Conservation (phyloP, 1,140 invertebrate genomes). For the Meloidogyne exigua region DNA sequence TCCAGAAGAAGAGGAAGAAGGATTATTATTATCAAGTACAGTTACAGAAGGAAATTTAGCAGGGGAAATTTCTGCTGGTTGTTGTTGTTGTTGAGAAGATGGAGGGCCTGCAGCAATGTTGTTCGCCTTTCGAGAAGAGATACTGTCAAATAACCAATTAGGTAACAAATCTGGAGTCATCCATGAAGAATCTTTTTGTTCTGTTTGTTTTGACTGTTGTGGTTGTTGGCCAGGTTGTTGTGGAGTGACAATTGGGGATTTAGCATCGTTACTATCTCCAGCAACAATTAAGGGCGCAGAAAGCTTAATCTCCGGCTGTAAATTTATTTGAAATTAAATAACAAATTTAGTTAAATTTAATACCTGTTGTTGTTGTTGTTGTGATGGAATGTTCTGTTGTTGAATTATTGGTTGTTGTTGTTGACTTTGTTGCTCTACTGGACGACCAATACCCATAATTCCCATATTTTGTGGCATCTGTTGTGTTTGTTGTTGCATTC, state of each 20-base stretch:
- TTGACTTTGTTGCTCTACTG: constrained; percentile 1
- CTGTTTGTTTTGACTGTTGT: constrained; percentile 23
- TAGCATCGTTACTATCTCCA: constrained; percentile 8
- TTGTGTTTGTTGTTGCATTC: background rate
- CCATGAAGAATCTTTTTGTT: constrained; percentile 13
- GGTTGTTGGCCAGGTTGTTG: constrained; percentile 10
- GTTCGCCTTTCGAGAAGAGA: background rate
- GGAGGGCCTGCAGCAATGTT: constrained; percentile 9
- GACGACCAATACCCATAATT: constrained; percentile 7
- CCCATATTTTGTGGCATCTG: constrained; percentile 1
- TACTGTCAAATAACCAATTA: background rate
- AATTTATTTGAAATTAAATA: constrained; percentile 7
- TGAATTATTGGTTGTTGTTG: background rate
- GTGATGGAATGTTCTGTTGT: constrained; percentile 2
- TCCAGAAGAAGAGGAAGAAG: background rate
- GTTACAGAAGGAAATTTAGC: constrained; percentile 20
- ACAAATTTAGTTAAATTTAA: background rate
- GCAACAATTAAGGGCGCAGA: constrained; percentile 15
- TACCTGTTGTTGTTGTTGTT: constrained; percentile 16
- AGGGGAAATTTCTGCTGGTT: constrained; percentile 12
- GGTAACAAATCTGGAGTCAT: constrained; percentile 6
- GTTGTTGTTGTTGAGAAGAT: constrained; percentile 7
- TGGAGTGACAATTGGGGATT: constrained; percentile 14
- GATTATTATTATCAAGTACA: constrained; percentile 6
- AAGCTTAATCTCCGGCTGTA: constrained; percentile 63